Percentiles rank a stretch among this genome's conserved stretches.
Evolutionary conservation across 2,888 invertebrate species (phyloP).

Genomic region (Clepsis dumicolana): DNA sequence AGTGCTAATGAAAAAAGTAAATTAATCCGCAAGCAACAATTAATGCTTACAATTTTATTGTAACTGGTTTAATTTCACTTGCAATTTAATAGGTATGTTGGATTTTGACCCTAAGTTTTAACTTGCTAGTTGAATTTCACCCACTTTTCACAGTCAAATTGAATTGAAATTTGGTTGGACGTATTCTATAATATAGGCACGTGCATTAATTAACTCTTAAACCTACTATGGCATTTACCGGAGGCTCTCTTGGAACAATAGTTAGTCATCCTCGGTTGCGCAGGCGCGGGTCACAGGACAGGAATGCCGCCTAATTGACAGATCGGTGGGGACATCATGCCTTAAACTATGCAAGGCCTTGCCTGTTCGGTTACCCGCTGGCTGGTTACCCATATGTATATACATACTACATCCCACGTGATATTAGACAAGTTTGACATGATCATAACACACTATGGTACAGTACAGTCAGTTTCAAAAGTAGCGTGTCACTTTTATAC

Average conservation of each 20-base stretch:
- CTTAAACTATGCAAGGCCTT: constrained; percentile 55
- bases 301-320: constrained; percentile 81
- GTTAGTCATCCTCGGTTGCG: constrained; percentile 62
- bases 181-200: background rate
- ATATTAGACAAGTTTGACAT: background rate
- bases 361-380: constrained; percentile 40
- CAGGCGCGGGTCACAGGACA: constrained; percentile 72
- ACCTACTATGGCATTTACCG: constrained; percentile 23
- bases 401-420: background rate
- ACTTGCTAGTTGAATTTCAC: too few species aligned
- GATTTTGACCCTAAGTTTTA: too few species aligned
- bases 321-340: constrained; percentile 70
- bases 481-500: too few species aligned
- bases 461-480: too few species aligned
- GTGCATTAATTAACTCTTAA: background rate
- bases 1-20: too few species aligned
- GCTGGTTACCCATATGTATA: constrained; percentile 1
- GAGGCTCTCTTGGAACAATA: constrained; percentile 52
- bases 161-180: too few species aligned
- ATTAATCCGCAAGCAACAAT: too few species aligned
- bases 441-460: too few species aligned
- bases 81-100: too few species aligned
- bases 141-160: too few species aligned
- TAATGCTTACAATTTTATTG: too few species aligned
- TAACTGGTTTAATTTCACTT: too few species aligned